These are phyloP conservation scores for Prionailurus bengalensis DNA, from an alignment of 2,113 vertebrate species.

Conservation along the genomic window DNA sequence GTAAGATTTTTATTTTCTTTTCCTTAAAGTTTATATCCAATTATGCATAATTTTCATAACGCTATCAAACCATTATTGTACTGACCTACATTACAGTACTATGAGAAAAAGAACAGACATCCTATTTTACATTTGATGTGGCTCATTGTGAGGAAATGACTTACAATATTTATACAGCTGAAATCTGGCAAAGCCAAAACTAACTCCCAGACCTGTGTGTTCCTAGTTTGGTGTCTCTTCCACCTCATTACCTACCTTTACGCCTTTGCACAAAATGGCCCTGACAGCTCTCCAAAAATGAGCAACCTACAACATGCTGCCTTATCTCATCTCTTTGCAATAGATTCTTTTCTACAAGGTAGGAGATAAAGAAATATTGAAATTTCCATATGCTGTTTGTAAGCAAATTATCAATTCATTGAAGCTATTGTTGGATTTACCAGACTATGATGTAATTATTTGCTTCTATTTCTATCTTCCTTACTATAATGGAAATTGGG, in stretches of 20 bases:
- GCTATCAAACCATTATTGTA: not conserved
- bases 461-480: not conserved
- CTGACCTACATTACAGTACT: not conserved
- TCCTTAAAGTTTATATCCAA: not conserved
- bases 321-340: not conserved
- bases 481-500: not conserved
- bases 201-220: not conserved
- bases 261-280: not conserved
- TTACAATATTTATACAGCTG: not conserved
- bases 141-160: not conserved
- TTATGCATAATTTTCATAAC: not conserved
- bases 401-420: constrained; percentile 17
- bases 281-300: not conserved
- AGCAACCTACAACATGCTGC: not conserved
- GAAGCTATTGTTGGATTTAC: not conserved
- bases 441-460: not conserved
- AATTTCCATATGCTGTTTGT: not conserved
- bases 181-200: not conserved
- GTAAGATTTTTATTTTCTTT: not conserved
- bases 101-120: not conserved
- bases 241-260: not conserved
- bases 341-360: not conserved
- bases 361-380: not conserved
- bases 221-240: not conserved
- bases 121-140: not conserved